These are phyloP conservation scores for Notodonta dromedarius DNA, from an alignment of 2,888 invertebrate genomes.

Conservation along the genomic window DNA sequence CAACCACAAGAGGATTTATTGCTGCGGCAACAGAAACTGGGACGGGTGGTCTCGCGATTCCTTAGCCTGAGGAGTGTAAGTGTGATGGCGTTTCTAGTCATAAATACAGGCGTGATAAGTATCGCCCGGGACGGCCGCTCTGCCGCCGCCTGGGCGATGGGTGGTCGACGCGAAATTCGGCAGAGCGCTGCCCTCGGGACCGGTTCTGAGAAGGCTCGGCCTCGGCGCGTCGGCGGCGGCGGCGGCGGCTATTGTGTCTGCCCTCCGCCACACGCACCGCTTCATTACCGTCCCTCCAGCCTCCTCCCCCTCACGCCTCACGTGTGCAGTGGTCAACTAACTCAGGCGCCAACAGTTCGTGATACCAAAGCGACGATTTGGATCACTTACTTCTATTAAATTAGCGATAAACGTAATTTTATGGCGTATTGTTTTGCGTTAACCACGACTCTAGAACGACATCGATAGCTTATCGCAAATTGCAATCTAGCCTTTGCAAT, in stretches of 20 bases:
- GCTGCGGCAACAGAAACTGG: constrained; percentile 49
- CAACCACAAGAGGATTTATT: constrained; percentile 45
- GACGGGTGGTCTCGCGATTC: constrained; percentile 68
- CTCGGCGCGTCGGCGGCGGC: constrained; percentile 53
- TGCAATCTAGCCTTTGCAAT: constrained; percentile 6
- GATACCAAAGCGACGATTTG: constrained; percentile 37
- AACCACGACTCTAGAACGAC: constrained; percentile 3
- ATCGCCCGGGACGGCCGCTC: constrained; percentile 56
- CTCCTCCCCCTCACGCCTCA: constrained; percentile 37
- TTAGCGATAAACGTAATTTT: constrained; percentile 14
- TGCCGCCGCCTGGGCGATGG: constrained; percentile 58
- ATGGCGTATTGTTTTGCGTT: constrained; percentile 4
- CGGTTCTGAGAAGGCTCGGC: constrained; percentile 78
- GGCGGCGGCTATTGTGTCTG: constrained; percentile 77
- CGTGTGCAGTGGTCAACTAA: constrained; percentile 41
- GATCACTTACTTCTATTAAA: constrained; percentile 31
- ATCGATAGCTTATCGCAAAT: constrained; percentile 5
- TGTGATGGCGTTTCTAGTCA: constrained; percentile 73
- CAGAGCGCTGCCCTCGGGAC: constrained; percentile 72
- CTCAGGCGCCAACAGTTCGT: constrained; percentile 54
- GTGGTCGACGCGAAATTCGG: constrained; percentile 83
- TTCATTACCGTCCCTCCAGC: constrained; percentile 63
- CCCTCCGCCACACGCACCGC: constrained; percentile 71
- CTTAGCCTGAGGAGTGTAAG: constrained; percentile 52
- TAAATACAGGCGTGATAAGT: constrained; percentile 79